Percentiles rank a stretch among this genome's conserved stretches.
These are phyloP conservation scores for Apolygus lucorum DNA, from an alignment of 1,140 invertebrate species.

Conservation along the genomic window DNA sequence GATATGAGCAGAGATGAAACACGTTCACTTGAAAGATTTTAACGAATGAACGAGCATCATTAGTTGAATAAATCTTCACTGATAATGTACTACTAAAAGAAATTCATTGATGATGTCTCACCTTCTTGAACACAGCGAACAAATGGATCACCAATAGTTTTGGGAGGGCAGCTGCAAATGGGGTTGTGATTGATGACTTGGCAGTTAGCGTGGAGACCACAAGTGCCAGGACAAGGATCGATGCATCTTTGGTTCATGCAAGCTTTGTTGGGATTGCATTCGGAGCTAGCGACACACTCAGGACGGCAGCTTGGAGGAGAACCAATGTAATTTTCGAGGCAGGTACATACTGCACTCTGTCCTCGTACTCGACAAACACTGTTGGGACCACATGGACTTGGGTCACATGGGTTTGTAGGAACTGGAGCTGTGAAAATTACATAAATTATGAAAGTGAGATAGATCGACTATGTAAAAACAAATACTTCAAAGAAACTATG, in stretches of 20 bases:
- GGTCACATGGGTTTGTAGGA: constrained; percentile 60
- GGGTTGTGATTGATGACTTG: constrained; percentile 75
- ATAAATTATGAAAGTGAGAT: constrained; percentile 30
- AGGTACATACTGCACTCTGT: constrained; percentile 65
- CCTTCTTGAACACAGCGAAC: constrained; percentile 59
- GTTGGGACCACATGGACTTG: constrained; percentile 71
- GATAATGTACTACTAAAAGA: no score
- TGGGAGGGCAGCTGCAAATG: constrained; percentile 68
- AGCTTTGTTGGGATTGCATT: constrained; percentile 59
- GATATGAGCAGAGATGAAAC: no score
- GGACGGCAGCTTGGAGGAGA: constrained; percentile 66
- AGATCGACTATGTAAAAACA: constrained; percentile 29
- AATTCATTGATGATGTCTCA: constrained; percentile 42
- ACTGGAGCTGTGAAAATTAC: constrained; percentile 38
- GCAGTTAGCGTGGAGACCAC: constrained; percentile 67
- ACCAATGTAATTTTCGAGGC: constrained; percentile 63
- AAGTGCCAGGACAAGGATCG: constrained; percentile 71
- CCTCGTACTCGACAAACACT: constrained; percentile 62
- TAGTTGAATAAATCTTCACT: no score
- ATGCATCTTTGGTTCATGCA: constrained; percentile 72
- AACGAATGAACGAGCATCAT: no score
- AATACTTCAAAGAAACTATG: constrained; percentile 29
- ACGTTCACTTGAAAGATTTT: no score
- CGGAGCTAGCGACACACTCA: constrained; percentile 68
- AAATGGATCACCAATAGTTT: constrained; percentile 72